These are phyloP conservation scores for Diadophis punctatus DNA, from an alignment of 2,113 vertebrate genomes.

Conservation along the genomic window DNA sequence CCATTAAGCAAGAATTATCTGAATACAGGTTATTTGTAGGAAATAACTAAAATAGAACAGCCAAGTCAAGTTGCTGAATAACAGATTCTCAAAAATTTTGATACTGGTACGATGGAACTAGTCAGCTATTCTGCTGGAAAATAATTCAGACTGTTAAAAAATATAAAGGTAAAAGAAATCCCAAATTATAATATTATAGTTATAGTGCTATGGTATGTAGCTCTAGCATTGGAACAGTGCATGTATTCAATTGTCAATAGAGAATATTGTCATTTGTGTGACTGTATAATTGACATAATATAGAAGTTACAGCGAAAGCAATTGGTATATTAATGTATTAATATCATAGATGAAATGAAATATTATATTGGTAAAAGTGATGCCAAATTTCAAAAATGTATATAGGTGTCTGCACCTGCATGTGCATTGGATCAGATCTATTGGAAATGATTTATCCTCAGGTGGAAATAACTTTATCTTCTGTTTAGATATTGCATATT, in stretches of 20 bases:
- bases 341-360: neutral
- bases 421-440: neutral
- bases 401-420: neutral
- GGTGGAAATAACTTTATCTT: neutral
- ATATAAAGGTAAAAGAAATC: slow-evolving; percentile 39
- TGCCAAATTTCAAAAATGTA: neutral
- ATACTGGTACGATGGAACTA: neutral
- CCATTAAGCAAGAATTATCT: neutral
- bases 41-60: neutral
- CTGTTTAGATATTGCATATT: neutral
- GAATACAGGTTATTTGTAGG: neutral
- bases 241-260: neutral
- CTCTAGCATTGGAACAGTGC: neutral
- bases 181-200: slow-evolving; percentile 31
- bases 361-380: neutral
- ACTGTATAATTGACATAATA: slow-evolving; percentile 41
- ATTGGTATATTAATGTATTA: neutral
- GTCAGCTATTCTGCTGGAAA: neutral
- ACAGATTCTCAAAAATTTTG: neutral
- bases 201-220: slow-evolving; percentile 1
- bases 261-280: slow-evolving; percentile 35
- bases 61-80: neutral
- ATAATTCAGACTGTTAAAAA: neutral
- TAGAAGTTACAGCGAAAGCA: slow-evolving; percentile 2
- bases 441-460: neutral